A percentile compares a stretch with the other conserved stretches of the same genome.
phyloP scores from a whole-genome alignment of 2,888 invertebrate genomes.

The Zonitis immaculata region DNA sequence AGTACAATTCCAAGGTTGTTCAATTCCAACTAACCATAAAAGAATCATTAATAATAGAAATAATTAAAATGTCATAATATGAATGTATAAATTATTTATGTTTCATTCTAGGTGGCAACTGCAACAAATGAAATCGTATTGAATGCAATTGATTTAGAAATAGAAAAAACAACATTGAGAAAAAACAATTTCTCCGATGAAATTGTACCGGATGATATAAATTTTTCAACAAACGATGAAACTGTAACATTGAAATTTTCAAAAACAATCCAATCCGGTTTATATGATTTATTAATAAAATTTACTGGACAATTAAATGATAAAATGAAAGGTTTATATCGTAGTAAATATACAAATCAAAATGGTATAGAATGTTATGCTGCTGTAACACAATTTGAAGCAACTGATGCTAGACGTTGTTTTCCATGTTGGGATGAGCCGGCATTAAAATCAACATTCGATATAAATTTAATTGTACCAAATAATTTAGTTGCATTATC shows the following conservation, averaged over 20 bases:
- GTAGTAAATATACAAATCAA: constrained; percentile 76
- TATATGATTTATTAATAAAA: constrained; percentile 59
- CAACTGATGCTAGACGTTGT: constrained; percentile 82
- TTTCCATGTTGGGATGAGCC: constrained; percentile 99
- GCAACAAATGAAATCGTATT: constrained; percentile 66
- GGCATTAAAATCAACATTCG: constrained; percentile 90
- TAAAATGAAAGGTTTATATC: constrained; percentile 93
- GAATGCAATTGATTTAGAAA: constrained; percentile 71
- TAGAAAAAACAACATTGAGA: constrained; percentile 58
- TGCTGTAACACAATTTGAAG: constrained; percentile 89
- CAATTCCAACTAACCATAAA: too few relatives aligned
- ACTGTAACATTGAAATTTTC: constrained; percentile 64
- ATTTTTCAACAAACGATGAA: constrained; percentile 57
- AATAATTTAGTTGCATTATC: constrained; percentile 77
- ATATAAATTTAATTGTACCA: constrained; percentile 79
- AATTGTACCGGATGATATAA: constrained; percentile 44
- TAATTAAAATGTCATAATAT: too few relatives aligned
- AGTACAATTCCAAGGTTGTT: background rate
- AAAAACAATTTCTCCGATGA: constrained; percentile 49
- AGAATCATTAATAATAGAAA: too few relatives aligned
- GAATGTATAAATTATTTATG: too few relatives aligned
- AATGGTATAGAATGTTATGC: constrained; percentile 74
- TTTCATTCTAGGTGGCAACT: constrained; percentile 66
- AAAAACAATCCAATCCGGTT: constrained; percentile 55
- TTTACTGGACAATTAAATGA: constrained; percentile 85